Percentiles rank a stretch among this genome's conserved stretches.
Conservation (phyloP, 1,140 invertebrate genomes). For the Pseudobourletiella spinata region DNA sequence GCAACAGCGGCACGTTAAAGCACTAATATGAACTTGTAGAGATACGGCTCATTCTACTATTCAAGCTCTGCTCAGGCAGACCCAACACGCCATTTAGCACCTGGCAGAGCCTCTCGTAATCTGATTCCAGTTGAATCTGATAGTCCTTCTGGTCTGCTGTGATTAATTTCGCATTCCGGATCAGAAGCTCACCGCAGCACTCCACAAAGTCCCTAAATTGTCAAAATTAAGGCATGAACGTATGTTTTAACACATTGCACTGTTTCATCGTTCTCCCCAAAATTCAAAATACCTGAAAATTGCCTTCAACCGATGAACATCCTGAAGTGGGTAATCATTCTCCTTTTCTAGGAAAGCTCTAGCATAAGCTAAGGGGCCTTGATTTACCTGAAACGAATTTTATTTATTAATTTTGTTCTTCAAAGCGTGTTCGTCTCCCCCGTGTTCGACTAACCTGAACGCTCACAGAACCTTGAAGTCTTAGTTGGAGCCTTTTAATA, state of each 20-base stretch:
- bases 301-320: constrained; percentile 32
- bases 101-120: constrained; percentile 28
- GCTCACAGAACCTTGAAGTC: constrained; percentile 33
- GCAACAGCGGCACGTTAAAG: no score
- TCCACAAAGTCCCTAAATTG: constrained; percentile 36
- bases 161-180: constrained; percentile 32
- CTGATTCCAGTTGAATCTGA: constrained; percentile 27
- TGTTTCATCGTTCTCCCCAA: no score
- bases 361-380: constrained; percentile 35
- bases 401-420: no score
- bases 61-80: constrained; percentile 29
- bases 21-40: constrained; percentile 35
- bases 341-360: constrained; percentile 35
- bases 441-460: no score
- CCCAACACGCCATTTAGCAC: constrained; percentile 23
- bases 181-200: constrained; percentile 33
- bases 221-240: background rate
- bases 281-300: constrained; percentile 34
- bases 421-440: no score
- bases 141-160: constrained; percentile 32
- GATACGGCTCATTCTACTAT: constrained; percentile 34
- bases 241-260: background rate
- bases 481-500: constrained; percentile 33
- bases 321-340: constrained; percentile 32
- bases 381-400: constrained; percentile 29